Evolutionary conservation across 2,797 vertebrate species (phyloP).

Genomic region (Fistularia commersonii): DNA sequence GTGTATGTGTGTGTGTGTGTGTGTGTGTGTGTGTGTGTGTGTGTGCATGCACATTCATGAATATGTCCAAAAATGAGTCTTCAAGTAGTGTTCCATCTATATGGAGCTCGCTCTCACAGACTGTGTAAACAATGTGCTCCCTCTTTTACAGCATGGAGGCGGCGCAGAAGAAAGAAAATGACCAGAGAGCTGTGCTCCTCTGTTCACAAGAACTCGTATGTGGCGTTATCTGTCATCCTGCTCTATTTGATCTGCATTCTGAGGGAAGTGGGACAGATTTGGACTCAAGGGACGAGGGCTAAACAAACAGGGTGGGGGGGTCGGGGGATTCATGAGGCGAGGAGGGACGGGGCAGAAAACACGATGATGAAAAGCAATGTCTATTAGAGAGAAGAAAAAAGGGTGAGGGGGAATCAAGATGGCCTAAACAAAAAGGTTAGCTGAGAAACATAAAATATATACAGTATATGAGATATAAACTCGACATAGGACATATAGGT

Average conservation of each 20-base stretch:
- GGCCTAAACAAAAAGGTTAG: neutral
- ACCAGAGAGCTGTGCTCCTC: conserved; percentile 41
- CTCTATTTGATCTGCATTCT: conserved; percentile 61
- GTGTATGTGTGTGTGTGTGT: conserved; percentile 5
- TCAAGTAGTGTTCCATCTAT: conserved; percentile 33
- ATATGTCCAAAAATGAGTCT: conserved; percentile 18
- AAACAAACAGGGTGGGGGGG: conserved; percentile 8
- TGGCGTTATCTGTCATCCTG: conserved; percentile 52
- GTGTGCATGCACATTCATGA: conserved; percentile 22
- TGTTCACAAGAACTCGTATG: conserved; percentile 41
- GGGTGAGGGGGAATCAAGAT: neutral
- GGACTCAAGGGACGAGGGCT: conserved; percentile 31
- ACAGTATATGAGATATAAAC: too few species aligned
- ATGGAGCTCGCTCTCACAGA: conserved; percentile 9
- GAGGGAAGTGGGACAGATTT: conserved; percentile 40
- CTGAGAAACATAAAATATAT: too few species aligned
- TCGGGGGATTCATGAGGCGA: conserved; percentile 15
- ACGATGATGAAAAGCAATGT: conserved; percentile 21
- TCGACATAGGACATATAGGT: too few species aligned
- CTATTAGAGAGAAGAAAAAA: conserved; percentile 21
- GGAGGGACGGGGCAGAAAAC: conserved; percentile 3
- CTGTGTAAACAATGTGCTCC: conserved; percentile 22
- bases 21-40: conserved; percentile 3
- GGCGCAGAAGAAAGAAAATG: conserved; percentile 17
- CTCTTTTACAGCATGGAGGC: conserved; percentile 24